phyloP scores from a whole-genome alignment of 2,113 vertebrate genomes.

The Lanius ludovicianus region DNA sequence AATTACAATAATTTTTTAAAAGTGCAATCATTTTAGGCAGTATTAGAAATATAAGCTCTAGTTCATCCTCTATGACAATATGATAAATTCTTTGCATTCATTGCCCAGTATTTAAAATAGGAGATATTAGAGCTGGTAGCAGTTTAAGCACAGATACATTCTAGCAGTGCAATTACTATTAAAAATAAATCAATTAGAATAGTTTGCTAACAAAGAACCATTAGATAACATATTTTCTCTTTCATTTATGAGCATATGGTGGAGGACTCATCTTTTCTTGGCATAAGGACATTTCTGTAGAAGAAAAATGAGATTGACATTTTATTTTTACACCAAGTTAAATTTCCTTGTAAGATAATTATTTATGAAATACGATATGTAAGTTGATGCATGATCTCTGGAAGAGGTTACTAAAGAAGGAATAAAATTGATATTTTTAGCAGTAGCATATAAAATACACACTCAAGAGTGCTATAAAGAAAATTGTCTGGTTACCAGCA shows the following conservation, averaged over 20 bases:
- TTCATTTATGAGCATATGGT: conserved; percentile 32
- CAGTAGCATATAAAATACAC: conserved; percentile 25
- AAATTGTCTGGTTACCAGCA: conserved; percentile 4
- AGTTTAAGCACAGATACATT: background rate
- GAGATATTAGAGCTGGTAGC: background rate
- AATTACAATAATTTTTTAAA: background rate
- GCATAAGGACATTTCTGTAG: background rate
- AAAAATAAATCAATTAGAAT: conserved; percentile 51
- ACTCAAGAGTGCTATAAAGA: background rate
- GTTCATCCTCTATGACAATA: background rate
- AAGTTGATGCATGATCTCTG: conserved; percentile 21
- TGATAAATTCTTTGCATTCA: background rate
- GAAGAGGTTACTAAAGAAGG: conserved; percentile 45
- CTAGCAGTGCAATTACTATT: background rate
- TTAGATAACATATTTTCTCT: conserved; percentile 28
- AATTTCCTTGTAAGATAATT: conserved; percentile 58
- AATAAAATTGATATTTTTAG: conserved; percentile 29
- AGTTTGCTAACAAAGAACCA: conserved; percentile 43
- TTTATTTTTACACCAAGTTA: conserved; percentile 51
- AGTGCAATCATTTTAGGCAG: background rate
- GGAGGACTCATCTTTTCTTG: conserved; percentile 34
- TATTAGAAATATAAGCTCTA: background rate
- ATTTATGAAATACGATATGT: conserved; percentile 40
- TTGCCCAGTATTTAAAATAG: background rate
- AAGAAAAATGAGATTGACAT: conserved; percentile 55